A percentile compares a stretch with the other conserved stretches of the same genome.
Conservation (phyloP, 1,140 invertebrate species). For the Platorchestia sp. region DNA sequence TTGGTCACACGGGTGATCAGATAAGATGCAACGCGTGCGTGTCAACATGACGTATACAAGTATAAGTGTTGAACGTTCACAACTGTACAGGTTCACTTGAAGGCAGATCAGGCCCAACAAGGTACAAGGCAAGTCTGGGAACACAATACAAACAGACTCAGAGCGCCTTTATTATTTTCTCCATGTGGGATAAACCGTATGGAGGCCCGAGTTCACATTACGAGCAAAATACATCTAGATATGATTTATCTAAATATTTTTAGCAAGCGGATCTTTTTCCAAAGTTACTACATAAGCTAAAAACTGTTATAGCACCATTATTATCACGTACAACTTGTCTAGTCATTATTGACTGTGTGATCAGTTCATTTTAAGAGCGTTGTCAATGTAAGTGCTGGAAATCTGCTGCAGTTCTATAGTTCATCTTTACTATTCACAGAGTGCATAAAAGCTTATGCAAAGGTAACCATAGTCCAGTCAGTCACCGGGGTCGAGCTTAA, state of each 20-base stretch:
- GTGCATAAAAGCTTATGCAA: background rate
- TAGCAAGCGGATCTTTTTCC: background rate
- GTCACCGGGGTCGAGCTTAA: background rate
- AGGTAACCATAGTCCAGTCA: background rate
- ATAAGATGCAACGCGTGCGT: background rate
- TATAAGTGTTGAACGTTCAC: background rate
- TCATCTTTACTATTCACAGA: background rate
- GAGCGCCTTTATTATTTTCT: background rate
- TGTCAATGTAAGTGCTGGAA: background rate
- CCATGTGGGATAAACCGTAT: background rate
- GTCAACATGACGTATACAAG: background rate
- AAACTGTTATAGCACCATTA: background rate
- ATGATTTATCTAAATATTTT: background rate
- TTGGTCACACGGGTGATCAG: background rate
- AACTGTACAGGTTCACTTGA: background rate
- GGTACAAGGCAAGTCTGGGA: background rate
- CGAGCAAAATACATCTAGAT: background rate
- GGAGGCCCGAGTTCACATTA: background rate
- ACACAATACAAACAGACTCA: background rate
- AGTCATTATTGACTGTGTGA: background rate
- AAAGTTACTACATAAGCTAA: background rate
- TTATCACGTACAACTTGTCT: background rate
- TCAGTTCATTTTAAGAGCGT: background rate
- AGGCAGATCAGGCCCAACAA: background rate
- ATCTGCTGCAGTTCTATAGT: background rate